phyloP scores from a whole-genome alignment of 2,113 vertebrate genomes.

The Mirza zaza region DNA sequence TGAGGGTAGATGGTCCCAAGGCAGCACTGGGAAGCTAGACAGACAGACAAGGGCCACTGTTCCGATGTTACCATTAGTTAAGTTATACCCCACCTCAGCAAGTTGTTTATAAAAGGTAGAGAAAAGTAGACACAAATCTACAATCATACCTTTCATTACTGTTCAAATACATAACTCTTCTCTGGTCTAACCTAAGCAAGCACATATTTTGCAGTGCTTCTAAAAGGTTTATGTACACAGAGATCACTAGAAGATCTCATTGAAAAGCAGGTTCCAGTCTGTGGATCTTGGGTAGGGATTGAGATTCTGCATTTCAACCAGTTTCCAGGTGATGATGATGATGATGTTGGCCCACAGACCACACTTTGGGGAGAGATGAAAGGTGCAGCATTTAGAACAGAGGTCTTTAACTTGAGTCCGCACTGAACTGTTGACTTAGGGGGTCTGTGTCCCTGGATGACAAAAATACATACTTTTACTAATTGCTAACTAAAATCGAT shows the following conservation, averaged over 20 bases:
- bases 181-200: not conserved
- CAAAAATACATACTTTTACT: not conserved
- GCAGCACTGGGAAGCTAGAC: not conserved
- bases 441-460: not conserved
- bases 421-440: not conserved
- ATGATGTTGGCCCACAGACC: not conserved
- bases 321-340: not conserved
- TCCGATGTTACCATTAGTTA: not conserved
- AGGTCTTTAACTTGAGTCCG: not conserved
- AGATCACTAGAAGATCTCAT: not conserved
- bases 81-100: not conserved
- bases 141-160: not conserved
- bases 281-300: not conserved
- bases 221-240: not conserved
- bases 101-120: not conserved
- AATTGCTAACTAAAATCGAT: not conserved
- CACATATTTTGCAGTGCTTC: not conserved
- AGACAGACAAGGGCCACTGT: not conserved
- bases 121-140: not conserved
- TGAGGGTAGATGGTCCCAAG: not conserved
- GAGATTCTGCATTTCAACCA: not conserved
- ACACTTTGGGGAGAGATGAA: not conserved
- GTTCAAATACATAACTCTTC: not conserved
- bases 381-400: not conserved
- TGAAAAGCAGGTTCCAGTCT: not conserved